A percentile compares a stretch with the other conserved stretches of the same genome.
phyloP scores from a whole-genome alignment of 2,113 vertebrate genomes.

The Struthidea cinerea region DNA sequence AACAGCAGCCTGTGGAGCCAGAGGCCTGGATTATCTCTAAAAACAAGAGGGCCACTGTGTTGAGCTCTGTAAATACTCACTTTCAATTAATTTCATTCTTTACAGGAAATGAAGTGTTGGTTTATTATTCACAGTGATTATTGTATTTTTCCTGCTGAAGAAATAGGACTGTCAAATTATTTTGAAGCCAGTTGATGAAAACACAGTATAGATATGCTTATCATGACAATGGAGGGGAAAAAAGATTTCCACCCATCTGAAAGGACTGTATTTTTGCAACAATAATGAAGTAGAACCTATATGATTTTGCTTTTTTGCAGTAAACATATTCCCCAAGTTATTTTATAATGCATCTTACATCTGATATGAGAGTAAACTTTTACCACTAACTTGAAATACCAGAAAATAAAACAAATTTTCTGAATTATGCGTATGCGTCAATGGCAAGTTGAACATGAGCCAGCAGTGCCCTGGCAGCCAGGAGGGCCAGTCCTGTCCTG shows the following conservation, averaged over 20 bases:
- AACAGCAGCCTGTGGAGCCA: neutral
- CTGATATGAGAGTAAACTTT: neutral
- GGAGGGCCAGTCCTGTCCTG: fast-evolving
- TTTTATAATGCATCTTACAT: neutral
- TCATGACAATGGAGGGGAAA: neutral
- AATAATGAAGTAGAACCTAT: neutral
- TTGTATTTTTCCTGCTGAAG: neutral
- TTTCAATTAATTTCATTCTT: neutral
- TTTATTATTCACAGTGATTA: neutral
- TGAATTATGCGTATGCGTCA: no score
- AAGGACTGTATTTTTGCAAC: neutral
- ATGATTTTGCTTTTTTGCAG: neutral
- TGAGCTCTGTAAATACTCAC: neutral
- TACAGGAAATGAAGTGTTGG: neutral
- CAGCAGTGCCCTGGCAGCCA: neutral
- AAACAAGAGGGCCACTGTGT: neutral
- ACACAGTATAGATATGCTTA: neutral
- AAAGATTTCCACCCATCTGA: neutral
- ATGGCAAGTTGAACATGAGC: neutral
- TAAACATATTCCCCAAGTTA: neutral
- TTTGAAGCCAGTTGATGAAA: neutral
- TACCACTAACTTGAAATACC: neutral
- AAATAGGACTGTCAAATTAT: neutral
- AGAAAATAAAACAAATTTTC: neutral
- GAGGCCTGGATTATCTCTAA: neutral